Evolutionary conservation across 2,888 invertebrate species (phyloP).

Genomic region (Eurytoma adleriae): DNA sequence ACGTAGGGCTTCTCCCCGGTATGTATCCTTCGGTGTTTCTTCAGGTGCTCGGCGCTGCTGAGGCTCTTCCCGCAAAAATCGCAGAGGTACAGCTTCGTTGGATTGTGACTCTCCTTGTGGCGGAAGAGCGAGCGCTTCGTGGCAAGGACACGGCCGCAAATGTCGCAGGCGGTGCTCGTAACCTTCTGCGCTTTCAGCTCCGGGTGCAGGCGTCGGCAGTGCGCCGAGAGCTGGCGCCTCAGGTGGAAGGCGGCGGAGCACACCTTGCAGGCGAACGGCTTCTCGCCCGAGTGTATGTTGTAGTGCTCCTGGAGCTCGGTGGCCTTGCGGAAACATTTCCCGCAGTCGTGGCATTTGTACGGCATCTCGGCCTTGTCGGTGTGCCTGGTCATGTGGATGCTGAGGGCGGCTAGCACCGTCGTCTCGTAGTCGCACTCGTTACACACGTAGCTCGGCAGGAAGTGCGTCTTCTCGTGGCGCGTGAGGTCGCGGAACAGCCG

Average conservation of each 20-base stretch:
- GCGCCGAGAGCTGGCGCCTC: constrained; percentile 71
- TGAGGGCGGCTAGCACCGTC: constrained; percentile 70
- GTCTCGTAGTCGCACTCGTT: constrained; percentile 74
- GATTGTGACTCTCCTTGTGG: constrained; percentile 73
- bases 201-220: constrained; percentile 71
- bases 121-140: constrained; percentile 72
- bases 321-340: constrained; percentile 71
- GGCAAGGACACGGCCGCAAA: constrained; percentile 72
- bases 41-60: constrained; percentile 76
- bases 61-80: constrained; percentile 78
- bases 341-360: constrained; percentile 70
- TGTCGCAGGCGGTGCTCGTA: constrained; percentile 65
- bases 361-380: constrained; percentile 68
- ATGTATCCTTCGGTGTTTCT: constrained; percentile 77
- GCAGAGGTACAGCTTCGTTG: constrained; percentile 75
- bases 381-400: constrained; percentile 71
- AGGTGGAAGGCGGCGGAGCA: constrained; percentile 70
- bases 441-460: constrained; percentile 72
- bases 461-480: constrained; percentile 74
- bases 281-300: constrained; percentile 73
- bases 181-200: constrained; percentile 65
- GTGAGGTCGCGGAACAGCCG: constrained; percentile 71
- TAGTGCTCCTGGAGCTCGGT: constrained; percentile 73
- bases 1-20: constrained; percentile 78
- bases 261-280: constrained; percentile 70